Base-by-base conservation (phyloP, 2,113 vertebrate species). In the Sturnus vulgaris region DNA sequence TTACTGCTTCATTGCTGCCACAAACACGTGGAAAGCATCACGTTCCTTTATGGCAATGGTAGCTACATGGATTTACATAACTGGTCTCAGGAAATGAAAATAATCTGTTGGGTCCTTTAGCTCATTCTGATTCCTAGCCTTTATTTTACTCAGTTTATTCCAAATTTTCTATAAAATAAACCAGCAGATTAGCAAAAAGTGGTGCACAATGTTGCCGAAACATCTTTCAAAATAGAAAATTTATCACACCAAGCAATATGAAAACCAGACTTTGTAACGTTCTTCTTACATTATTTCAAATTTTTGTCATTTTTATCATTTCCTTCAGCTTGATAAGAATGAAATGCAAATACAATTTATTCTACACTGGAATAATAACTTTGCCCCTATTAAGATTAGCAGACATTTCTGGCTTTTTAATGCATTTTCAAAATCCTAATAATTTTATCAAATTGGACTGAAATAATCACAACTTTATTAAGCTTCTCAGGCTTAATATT, bases 391-490 rank as follows among this genome's bases (percentile, higher is more conserved):
- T 94, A 73, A 96, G 60, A 93, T 81, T 88, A 90, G 72, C 64
- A 80, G 47, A 80, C 63, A 69, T 39, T 85, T 91, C 46, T 90
- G 81, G 39, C 27, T 95, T 90, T 44, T 27, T 79, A 86, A 81
- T 66, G 72, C 6, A 2, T 75, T 94, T 93, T 92, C 15, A 37
- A 65, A 91, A 80, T 65, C 50, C 71, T 69, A 76, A 46, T 28
- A 53, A 85, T 30, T 90, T 90, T 24, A 60, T 92, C 55, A 92
- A 79, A 80, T 82, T 82, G 55, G 65, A 92, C n/a, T 30, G 59
- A 96, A 92, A 72, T 93, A 78, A 84, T 78, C 72, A 57, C 30
- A 66, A 61, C 13, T 82, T 86, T 79, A 68, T 85, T 91, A 90
- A 92, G 66, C 37, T 60, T 31, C 55, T 80, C 31, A 72, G 63